Conservation (phyloP, 2,888 invertebrate species). For the Diloba caeruleocephala region DNA sequence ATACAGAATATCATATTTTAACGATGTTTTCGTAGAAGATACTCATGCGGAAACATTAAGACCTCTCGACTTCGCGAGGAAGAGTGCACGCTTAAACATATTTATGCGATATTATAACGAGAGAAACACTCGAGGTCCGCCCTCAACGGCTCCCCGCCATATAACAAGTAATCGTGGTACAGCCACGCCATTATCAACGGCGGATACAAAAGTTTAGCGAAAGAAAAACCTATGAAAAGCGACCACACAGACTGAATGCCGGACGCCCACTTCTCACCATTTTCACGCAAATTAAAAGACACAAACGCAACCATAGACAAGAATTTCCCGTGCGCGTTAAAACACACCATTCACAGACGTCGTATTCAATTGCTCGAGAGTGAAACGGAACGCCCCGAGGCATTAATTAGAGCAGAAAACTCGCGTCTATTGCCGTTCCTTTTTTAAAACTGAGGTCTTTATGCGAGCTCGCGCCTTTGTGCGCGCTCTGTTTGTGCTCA, state of each 20-base stretch:
- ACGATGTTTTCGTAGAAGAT: conserved; percentile 75
- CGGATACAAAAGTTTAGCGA: conserved; percentile 71
- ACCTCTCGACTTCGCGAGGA: conserved; percentile 63
- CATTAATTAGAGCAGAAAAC: conserved; percentile 88
- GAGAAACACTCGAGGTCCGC: conserved; percentile 71
- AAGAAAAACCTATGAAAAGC: conserved; percentile 72
- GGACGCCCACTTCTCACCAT: conserved; percentile 81
- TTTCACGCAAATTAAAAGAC: conserved; percentile 88
- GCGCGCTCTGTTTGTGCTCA: conserved; percentile 69
- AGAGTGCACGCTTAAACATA: conserved; percentile 80
- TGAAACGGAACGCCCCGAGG: conserved; percentile 86
- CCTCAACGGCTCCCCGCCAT: conserved; percentile 59
- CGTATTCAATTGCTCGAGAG: conserved; percentile 84
- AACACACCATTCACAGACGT: conserved; percentile 83
- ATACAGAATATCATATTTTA: conserved; percentile 48
- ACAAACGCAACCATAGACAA: conserved; percentile 81
- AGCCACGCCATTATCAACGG: conserved; percentile 63
- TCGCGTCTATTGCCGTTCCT: conserved; percentile 83
- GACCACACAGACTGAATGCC: conserved; percentile 68
- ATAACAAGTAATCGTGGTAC: conserved; percentile 78
- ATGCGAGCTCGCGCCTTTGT: conserved; percentile 80
- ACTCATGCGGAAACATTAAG: conserved; percentile 81
- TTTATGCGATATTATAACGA: conserved; percentile 86
- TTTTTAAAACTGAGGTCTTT: conserved; percentile 86
- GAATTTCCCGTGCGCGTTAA: conserved; percentile 80